phyloP scores from a whole-genome alignment of 1,140 invertebrate species.

The Drosophila obscura region DNA sequence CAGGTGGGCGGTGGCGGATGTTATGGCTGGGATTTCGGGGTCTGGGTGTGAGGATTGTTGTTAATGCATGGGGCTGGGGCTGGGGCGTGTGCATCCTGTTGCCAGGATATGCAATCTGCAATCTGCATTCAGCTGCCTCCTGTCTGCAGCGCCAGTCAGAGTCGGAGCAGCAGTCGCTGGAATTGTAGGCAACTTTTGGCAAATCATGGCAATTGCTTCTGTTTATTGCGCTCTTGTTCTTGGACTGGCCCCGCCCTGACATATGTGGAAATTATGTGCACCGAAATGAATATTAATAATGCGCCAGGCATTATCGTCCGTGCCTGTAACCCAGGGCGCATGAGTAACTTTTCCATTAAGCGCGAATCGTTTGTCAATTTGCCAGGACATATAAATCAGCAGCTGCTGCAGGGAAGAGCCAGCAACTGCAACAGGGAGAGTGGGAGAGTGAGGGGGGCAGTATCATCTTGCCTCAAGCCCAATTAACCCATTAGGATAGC shows the following conservation, averaged over 20 bases:
- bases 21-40: constrained; percentile 1
- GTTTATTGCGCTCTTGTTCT: constrained; percentile 54
- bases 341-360: constrained; percentile 68
- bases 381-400: constrained; percentile 56
- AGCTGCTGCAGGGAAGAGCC: constrained; percentile 1
- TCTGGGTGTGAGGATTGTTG: constrained; percentile 22
- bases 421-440: not conserved
- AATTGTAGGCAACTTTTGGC: constrained; percentile 47
- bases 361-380: constrained; percentile 70
- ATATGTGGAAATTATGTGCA: constrained; percentile 50
- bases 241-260: constrained; percentile 22
- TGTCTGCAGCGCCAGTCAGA: constrained; percentile 7
- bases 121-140: constrained; percentile 57
- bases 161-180: too few species aligned
- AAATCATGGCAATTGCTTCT: constrained; percentile 62
- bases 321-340: constrained; percentile 28
- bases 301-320: not conserved
- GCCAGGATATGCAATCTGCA: constrained; percentile 72
- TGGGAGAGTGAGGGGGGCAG: constrained; percentile 1
- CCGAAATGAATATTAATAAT: constrained; percentile 77
- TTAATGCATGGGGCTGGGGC: constrained; percentile 63
- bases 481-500: constrained; percentile 74
- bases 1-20: constrained; percentile 3
- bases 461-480: constrained; percentile 61
- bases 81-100: constrained; percentile 40